Percentiles rank a stretch among this genome's conserved stretches.
Evolutionary conservation across 2,888 invertebrate genomes (phyloP).

Genomic region (Amiota minor): DNA sequence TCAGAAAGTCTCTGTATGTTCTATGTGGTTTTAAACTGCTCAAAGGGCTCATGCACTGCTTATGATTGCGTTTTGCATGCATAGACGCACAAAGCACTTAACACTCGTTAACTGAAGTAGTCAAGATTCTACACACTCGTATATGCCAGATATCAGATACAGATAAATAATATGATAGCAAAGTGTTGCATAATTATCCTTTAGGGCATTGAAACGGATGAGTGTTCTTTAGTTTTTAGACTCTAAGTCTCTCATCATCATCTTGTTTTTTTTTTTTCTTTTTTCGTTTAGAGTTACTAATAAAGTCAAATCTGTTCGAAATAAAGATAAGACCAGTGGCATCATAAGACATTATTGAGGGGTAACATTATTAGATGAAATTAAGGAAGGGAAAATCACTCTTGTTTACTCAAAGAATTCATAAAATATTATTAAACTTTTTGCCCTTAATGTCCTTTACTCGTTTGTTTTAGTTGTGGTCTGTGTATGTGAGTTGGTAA

Average conservation of each 20-base stretch:
- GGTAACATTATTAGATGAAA: conserved; percentile 21
- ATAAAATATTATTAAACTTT: conserved; percentile 54
- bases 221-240: too few relatives aligned
- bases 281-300: background rate
- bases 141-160: background rate
- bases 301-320: background rate
- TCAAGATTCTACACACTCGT: background rate
- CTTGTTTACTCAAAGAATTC: conserved; percentile 44
- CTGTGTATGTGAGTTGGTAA: conserved; percentile 3
- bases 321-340: background rate
- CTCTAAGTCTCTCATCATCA: too few relatives aligned
- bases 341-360: background rate
- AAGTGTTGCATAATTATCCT: conserved; percentile 8
- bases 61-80: conserved; percentile 18
- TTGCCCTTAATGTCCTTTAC: conserved; percentile 29
- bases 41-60: conserved; percentile 8
- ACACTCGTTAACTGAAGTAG: conserved; percentile 13
- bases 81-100: conserved; percentile 3
- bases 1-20: background rate
- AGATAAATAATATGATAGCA: background rate
- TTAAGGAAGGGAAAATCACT: conserved; percentile 17
- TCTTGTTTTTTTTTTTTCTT: too few relatives aligned
- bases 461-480: too few relatives aligned
- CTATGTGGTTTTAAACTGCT: background rate
- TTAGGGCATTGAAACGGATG: too few relatives aligned